Evolutionary conservation across 1,140 invertebrate genomes (phyloP).

Genomic region (Trinorchestia longiramus): DNA sequence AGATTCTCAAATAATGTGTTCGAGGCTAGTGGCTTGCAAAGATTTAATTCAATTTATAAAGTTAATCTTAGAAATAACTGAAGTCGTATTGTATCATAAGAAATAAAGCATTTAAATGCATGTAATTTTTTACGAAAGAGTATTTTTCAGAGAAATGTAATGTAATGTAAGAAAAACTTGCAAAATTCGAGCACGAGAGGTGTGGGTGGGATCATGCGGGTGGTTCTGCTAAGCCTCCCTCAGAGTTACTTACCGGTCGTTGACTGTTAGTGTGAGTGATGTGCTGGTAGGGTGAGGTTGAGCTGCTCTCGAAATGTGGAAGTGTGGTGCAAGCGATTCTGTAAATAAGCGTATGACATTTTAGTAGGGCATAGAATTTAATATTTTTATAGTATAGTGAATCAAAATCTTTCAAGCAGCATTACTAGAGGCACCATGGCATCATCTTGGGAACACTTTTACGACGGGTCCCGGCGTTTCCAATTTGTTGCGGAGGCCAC

Average conservation of each 20-base stretch:
- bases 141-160: background rate
- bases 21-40: too few species aligned
- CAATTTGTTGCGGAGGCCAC: conserved; percentile 39
- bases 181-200: background rate
- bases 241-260: background rate
- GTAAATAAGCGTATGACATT: background rate
- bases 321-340: background rate
- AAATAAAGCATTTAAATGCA: background rate
- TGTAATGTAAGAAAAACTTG: background rate
- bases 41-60: too few species aligned
- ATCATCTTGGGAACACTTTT: conserved; percentile 24
- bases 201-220: background rate
- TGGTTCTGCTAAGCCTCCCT: background rate
- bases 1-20: too few species aligned
- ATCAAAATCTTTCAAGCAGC: background rate
- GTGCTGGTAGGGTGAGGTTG: background rate
- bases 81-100: too few species aligned
- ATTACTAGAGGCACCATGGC: background rate
- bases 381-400: background rate
- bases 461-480: conserved; percentile 46
- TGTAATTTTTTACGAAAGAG: background rate
- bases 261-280: background rate
- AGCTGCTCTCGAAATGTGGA: background rate
- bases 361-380: background rate
- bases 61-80: too few species aligned